These are phyloP conservation scores for Mallotus villosus DNA, from an alignment of 2,797 vertebrate species.

Conservation along the genomic window DNA sequence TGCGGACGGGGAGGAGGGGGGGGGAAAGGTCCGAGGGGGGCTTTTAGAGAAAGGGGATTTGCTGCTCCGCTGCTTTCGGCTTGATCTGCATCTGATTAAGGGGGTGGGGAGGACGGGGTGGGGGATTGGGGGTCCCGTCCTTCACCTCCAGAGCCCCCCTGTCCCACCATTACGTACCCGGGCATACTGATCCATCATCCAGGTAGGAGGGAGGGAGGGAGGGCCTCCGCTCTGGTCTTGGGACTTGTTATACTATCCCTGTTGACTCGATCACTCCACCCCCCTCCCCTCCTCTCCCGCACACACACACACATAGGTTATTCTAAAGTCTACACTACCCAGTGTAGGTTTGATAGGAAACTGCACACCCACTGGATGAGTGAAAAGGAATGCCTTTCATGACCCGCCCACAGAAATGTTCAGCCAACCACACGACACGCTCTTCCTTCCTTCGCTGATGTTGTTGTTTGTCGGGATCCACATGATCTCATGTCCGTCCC, in stretches of 20 bases:
- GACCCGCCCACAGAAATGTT: too few relatives aligned
- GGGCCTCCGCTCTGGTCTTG: constrained; percentile 58
- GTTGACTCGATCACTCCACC: constrained; percentile 10
- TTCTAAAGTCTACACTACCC: constrained; percentile 23
- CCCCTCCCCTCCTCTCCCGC: too few relatives aligned
- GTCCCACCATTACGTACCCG: constrained; percentile 84
- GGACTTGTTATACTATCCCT: constrained; percentile 69
- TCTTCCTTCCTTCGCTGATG: too few relatives aligned
- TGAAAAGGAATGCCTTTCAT: too few relatives aligned
- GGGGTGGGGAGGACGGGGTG: constrained; percentile 64
- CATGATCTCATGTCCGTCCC: too few relatives aligned
- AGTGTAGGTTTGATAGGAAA: constrained; percentile 33
- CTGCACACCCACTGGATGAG: constrained; percentile 49
- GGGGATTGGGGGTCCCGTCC: constrained; percentile 68
- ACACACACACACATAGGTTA: background rate
- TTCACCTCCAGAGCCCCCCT: constrained; percentile 91
- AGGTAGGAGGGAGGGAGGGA: constrained; percentile 64
- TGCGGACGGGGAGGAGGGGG: background rate
- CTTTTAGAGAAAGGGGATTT: constrained; percentile 70
- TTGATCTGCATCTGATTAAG: constrained; percentile 99
- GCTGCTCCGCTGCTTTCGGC: constrained; percentile 94
- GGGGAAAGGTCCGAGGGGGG: background rate
- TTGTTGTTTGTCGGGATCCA: too few relatives aligned
- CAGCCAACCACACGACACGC: too few relatives aligned
- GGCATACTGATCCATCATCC: constrained; percentile 83